phyloP scores from a whole-genome alignment of 1,140 invertebrate genomes.

The Caerostris extrusa region DNA sequence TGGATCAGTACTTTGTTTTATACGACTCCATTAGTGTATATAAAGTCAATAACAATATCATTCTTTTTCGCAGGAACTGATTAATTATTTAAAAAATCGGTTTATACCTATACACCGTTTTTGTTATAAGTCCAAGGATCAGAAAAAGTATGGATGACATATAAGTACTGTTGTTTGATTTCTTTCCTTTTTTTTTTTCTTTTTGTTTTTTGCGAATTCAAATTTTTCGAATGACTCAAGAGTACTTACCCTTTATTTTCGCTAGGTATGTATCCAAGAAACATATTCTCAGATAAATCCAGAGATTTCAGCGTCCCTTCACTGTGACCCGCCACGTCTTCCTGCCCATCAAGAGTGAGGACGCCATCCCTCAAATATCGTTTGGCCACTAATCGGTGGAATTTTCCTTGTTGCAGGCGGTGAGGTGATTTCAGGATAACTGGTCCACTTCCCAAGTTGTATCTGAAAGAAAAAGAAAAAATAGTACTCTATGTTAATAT shows the following conservation, averaged over 20 bases:
- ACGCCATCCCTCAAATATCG: slow-evolving; percentile 92
- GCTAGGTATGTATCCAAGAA: slow-evolving; percentile 89
- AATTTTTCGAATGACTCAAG: background rate
- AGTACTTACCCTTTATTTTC: slow-evolving; percentile 80
- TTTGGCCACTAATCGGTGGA: slow-evolving; percentile 90
- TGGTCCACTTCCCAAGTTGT: slow-evolving; percentile 86
- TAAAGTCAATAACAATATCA: no score
- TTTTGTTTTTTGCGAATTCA: no score
- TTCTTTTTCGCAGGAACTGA: no score
- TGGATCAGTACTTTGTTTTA: no score
- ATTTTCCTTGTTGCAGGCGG: slow-evolving; percentile 88
- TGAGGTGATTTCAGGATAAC: slow-evolving; percentile 89
- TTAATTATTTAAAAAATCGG: no score
- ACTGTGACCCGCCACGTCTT: slow-evolving; percentile 90
- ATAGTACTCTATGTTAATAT: background rate
- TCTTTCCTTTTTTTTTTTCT: no score
- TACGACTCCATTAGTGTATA: no score
- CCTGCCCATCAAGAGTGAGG: slow-evolving; percentile 90
- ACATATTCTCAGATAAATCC: slow-evolving; percentile 91
- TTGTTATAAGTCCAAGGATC: no score
- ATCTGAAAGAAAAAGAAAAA: slow-evolving; percentile 78
- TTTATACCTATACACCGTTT: no score
- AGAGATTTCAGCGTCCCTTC: slow-evolving; percentile 90
- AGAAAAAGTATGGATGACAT: no score
- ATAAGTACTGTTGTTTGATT: no score